Percentiles rank a stretch among this genome's conserved stretches.
These are phyloP conservation scores for Hyperopisus bebe DNA, from an alignment of 2,113 vertebrate genomes.

Conservation along the genomic window DNA sequence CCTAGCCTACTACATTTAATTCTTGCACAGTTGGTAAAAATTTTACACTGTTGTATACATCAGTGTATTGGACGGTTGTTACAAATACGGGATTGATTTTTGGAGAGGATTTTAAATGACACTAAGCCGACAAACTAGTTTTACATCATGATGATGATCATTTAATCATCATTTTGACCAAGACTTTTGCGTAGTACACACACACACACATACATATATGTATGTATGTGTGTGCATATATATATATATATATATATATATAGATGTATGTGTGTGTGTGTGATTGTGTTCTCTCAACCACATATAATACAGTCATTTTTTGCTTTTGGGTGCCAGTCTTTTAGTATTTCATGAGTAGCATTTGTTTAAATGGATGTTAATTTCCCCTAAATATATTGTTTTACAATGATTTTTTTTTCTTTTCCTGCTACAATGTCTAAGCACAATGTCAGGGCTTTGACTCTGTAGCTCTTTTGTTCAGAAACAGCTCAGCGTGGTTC, in stretches of 20 bases:
- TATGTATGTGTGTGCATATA: too few species aligned
- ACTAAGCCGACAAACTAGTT: too few species aligned
- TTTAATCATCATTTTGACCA: background rate
- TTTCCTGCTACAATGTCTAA: slow-evolving; percentile 20
- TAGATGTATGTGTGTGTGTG: background rate
- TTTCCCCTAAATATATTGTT: background rate
- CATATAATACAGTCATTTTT: background rate
- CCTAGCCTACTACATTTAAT: background rate
- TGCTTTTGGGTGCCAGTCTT: background rate
- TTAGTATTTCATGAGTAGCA: background rate
- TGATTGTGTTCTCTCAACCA: background rate
- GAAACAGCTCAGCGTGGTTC: slow-evolving; percentile 50
- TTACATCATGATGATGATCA: too few species aligned
- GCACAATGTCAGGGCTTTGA: slow-evolving; percentile 49
- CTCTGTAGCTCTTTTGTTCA: slow-evolving; percentile 31
- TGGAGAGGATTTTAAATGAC: too few species aligned
- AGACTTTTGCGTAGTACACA: background rate
- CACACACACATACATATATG: too few species aligned
- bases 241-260: background rate
- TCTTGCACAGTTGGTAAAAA: background rate
- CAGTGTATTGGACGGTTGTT: too few species aligned
- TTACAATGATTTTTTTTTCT: background rate
- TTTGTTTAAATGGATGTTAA: slow-evolving; percentile 6
- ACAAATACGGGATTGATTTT: too few species aligned
- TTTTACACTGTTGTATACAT: background rate